Conservation (phyloP, 2,797 vertebrate genomes). For the Craterocephalus amniculus region DNA sequence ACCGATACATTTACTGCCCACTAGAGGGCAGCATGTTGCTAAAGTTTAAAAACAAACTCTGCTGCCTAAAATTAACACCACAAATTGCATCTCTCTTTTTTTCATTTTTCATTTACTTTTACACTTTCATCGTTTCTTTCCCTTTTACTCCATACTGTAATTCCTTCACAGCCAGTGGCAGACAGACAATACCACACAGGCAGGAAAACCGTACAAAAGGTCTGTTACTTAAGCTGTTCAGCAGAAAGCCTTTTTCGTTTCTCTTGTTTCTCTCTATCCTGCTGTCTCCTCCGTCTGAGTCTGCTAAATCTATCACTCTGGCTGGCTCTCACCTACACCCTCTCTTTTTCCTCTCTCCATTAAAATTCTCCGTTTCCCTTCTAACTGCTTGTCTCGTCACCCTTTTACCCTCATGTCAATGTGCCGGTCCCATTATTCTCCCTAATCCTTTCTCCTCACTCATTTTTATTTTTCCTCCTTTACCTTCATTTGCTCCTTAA, state of each 20-base stretch:
- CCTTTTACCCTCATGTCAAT: neutral
- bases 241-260: slow-evolving; percentile 60
- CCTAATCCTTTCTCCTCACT: neutral
- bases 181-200: slow-evolving; percentile 36
- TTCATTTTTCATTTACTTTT: neutral
- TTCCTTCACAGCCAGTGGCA: slow-evolving; percentile 30
- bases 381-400: neutral
- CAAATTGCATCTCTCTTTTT: neutral
- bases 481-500: neutral
- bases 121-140: neutral
- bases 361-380: neutral
- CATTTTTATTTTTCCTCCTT: neutral
- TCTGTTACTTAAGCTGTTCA: slow-evolving; percentile 30
- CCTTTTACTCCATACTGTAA: neutral
- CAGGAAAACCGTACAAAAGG: slow-evolving; percentile 20
- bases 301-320: slow-evolving; percentile 78
- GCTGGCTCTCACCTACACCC: slow-evolving; percentile 35
- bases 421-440: slow-evolving; percentile 8
- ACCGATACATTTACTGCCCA: slow-evolving; percentile 35
- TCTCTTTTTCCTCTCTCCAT: slow-evolving; percentile 37
- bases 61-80: neutral
- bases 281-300: slow-evolving; percentile 33
- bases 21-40: slow-evolving; percentile 63
- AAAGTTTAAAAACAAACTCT: neutral
- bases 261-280: slow-evolving; percentile 48